Evolutionary conservation across 2,888 invertebrate species (phyloP).

Genomic region (Eilema sororculum): DNA sequence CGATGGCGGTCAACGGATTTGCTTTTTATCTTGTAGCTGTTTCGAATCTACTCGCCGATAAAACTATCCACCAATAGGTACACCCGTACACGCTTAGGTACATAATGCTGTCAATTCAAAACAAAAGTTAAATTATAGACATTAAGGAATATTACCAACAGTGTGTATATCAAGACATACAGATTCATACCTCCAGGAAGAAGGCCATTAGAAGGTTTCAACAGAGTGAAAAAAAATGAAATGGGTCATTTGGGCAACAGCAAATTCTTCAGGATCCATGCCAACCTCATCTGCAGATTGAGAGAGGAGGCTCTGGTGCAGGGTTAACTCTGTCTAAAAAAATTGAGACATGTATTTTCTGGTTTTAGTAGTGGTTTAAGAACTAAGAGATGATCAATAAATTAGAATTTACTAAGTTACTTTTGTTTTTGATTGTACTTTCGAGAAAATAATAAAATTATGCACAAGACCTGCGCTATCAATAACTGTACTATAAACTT

Average conservation of each 20-base stretch:
- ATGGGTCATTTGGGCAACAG: not conserved
- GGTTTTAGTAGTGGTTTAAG: not conserved
- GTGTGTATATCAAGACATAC: no score
- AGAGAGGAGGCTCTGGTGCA: not conserved
- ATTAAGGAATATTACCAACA: no score
- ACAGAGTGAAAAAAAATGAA: no score
- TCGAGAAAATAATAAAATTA: not conserved
- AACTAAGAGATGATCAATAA: no score
- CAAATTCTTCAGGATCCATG: not conserved
- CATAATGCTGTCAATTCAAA: not conserved
- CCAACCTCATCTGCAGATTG: not conserved
- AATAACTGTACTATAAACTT: not conserved
- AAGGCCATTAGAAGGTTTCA: no score
- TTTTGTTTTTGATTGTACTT: no score
- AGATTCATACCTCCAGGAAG: not conserved
- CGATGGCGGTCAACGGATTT: constrained; percentile 37
- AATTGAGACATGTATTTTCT: not conserved
- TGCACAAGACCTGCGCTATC: not conserved
- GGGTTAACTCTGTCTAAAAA: no score
- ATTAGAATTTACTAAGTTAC: no score
- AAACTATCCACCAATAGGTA: constrained; percentile 4
- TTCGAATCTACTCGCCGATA: constrained; percentile 5
- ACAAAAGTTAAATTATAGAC: not conserved
- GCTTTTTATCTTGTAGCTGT: constrained; percentile 24
- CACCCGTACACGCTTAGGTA: no score